Base-by-base conservation (phyloP, 2,113 vertebrate species). In the Hiodon alosoides region DNA sequence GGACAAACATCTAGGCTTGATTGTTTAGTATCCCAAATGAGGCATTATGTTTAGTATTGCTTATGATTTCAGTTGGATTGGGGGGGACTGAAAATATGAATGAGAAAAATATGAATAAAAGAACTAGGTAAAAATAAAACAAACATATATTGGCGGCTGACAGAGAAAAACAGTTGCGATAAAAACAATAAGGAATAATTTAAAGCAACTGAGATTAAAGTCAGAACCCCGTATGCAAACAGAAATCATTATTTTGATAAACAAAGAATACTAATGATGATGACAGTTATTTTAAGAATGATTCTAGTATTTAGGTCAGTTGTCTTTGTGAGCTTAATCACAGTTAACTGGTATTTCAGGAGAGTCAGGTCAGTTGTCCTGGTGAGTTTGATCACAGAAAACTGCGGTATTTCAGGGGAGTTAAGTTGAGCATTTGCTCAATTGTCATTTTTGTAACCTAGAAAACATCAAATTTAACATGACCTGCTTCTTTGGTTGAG, bases 71-170 rank as follows among this genome's bases (percentile, higher is more conserved):
- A 10, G 5, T 57, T 57, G 54, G 10, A 57, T 2, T 2, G 10
- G 10, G 5, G 54, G 54, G 54, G 2, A 57, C 54, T 66, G 31
- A 48, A 48, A 66, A 46, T 64, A 61, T 5, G 48, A 62, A 3
- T 54, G 5, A 7, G 2, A 52, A 31, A 16, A 77, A 80, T 67
- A 65, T 14, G 75, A 73, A 50, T 10, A 11, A 47, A 47, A n/a
- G 16, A 80, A 54, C 71, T 57, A 46, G 8, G 57, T 9, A 47
- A 53, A 46, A 48, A 51, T n/a, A 31, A 61, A 71, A 53, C 69
- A 70, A 67, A 53, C 50, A 82, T 79, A 82, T 79, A 74, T 72
- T 4, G n/a, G 70, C 77, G 76, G 74, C 59, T 74, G 52, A 66
- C 66, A 52, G 6, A 13, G 5, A 65, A 65, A 46, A 5, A 65